Evolutionary conservation across 2,113 vertebrate genomes (phyloP).

Genomic region (Pardalotus punctatus): DNA sequence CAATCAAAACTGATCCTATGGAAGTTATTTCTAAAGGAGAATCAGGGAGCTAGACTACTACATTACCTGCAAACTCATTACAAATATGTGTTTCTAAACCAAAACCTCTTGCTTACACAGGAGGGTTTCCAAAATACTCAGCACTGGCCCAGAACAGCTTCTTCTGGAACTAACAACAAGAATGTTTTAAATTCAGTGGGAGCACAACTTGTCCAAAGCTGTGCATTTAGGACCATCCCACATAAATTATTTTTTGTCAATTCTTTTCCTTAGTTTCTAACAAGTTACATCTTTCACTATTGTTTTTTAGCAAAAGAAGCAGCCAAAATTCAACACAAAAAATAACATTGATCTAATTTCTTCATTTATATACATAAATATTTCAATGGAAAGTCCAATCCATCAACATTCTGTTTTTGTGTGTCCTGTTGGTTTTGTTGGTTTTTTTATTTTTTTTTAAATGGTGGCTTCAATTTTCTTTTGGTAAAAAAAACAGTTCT

Average conservation of each 20-base stretch:
- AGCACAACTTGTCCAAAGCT: not conserved
- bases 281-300: conserved; percentile 28
- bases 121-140: not conserved
- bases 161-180: not conserved
- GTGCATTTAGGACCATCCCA: not conserved
- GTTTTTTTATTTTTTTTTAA: not conserved
- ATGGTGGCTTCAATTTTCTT: not conserved
- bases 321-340: conserved; percentile 38
- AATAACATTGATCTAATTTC: conserved; percentile 9
- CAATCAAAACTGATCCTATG: not conserved
- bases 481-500: not conserved
- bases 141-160: not conserved
- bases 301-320: conserved; percentile 40
- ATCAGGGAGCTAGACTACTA: not conserved
- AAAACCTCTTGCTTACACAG: not conserved
- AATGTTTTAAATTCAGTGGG: not conserved
- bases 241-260: conserved; percentile 7
- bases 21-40: not conserved
- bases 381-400: not conserved
- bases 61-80: not conserved
- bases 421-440: not conserved
- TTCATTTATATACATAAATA: not conserved
- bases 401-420: not conserved
- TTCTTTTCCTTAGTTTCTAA: conserved; percentile 36
- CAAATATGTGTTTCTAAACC: not conserved